A percentile compares a stretch with the other conserved stretches of the same genome.
These are phyloP conservation scores for Caenorhabditis becei DNA, from an alignment of 2,888 invertebrate species.

Conservation along the genomic window DNA sequence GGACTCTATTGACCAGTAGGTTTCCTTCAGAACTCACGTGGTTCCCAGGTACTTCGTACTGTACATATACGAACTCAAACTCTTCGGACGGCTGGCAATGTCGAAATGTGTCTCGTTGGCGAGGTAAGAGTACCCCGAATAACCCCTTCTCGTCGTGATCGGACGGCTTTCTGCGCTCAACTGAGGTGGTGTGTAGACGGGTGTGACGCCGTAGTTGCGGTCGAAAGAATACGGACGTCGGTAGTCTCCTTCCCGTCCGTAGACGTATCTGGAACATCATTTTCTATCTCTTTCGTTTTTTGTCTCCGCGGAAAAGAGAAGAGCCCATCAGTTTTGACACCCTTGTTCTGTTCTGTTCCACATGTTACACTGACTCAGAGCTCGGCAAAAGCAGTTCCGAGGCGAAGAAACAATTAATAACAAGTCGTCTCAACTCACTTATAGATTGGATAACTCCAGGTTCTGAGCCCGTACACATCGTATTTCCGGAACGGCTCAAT, in stretches of 20 bases:
- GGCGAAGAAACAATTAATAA: too few relatives aligned
- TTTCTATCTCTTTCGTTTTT: background rate
- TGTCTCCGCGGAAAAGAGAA: background rate
- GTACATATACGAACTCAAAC: slow-evolving; percentile 65
- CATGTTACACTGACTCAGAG: background rate
- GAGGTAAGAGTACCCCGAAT: slow-evolving; percentile 77
- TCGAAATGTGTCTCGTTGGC: slow-evolving; percentile 77
- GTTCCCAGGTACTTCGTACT: slow-evolving; percentile 63
- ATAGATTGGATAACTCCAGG: slow-evolving; percentile 81
- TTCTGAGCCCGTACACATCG: slow-evolving; percentile 80
- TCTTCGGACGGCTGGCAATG: slow-evolving; percentile 76
- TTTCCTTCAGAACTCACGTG: slow-evolving; percentile 42
- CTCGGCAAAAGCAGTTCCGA: too few relatives aligned
- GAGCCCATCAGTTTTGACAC: slow-evolving; percentile 4
- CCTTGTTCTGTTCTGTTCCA: background rate
- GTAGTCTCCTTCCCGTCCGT: slow-evolving; percentile 78
- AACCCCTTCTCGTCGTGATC: slow-evolving; percentile 74
- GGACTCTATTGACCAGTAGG: background rate
- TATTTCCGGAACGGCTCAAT: slow-evolving; percentile 79
- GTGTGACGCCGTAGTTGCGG: slow-evolving; percentile 65
- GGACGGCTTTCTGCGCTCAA: slow-evolving; percentile 72
- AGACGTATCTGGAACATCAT: slow-evolving; percentile 77
- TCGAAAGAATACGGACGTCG: slow-evolving; percentile 79
- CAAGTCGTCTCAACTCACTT: too few relatives aligned
- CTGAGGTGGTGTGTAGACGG: slow-evolving; percentile 78